Evolutionary conservation across 2,113 vertebrate species (phyloP), one percentile per base, ranked within the genome.

Genomic region (Paracanthobrama guichenoti): DNA sequence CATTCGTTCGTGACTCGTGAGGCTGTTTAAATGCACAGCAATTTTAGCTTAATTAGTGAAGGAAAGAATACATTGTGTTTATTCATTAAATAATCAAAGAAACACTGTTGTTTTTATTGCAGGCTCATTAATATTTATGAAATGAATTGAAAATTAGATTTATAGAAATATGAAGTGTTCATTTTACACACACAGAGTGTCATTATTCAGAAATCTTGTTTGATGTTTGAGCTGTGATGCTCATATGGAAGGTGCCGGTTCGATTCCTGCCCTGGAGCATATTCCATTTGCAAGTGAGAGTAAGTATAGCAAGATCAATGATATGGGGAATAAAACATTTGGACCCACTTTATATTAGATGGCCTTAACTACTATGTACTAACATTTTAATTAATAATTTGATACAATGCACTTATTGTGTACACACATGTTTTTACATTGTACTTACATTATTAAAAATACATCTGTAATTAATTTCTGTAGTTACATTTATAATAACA

Each of bases 31-130:
- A 83, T 80, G 83, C 69, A 42, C 74, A 80, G 83, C 85, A 82
- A 81, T 85, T 81, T 86, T 76, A 83, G 71, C 62, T 81, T 89
- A 72, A 85, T 89, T 87, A 85, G 48, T 24, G 46, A 81, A 66
- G 64, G 39, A 62, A 57, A 79, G 73, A 77, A 74, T 59, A 60
- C 57, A 81, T 53, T 60, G 78, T 26, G 78, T 60, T 83, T 80
- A 72, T 83, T 85, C 22, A 80, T 88, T 83, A 72, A 83, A 77
- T 81, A 55, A 87, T 79, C 79, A 74, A 66, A 35, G 22, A 83
- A 85, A 48, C 35, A 13, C 8, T 62, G 57, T 60, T 78, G 39
- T 46, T 79, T 74, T 87, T 48, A 75, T 12, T 46, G 26, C 60
- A 42, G 55, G 18, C 64, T 82, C 59, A 84, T 50, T 44, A 46